phyloP scores from a whole-genome alignment of 2,113 vertebrate genomes.

The Pedionomus torquatus region DNA sequence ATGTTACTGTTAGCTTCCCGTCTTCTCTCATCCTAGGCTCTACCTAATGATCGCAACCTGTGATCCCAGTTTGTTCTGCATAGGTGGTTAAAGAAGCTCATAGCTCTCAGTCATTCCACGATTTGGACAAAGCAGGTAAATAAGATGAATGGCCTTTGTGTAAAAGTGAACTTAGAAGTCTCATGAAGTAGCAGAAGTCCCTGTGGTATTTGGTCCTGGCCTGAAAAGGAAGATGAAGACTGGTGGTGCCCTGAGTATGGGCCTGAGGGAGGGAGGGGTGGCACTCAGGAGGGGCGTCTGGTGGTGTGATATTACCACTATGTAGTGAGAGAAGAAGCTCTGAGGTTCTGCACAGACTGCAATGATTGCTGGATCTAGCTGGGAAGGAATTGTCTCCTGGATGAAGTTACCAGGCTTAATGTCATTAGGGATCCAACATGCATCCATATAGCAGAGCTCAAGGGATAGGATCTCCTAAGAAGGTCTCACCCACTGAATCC shows the following conservation, averaged over 20 bases:
- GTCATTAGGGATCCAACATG: background rate
- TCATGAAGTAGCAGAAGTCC: background rate
- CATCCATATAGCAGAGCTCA: background rate
- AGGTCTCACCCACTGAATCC: background rate
- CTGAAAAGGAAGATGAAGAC: background rate
- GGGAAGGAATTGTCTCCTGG: background rate
- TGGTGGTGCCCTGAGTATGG: background rate
- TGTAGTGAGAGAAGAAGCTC: background rate
- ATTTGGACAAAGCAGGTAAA: background rate
- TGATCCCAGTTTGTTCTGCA: background rate
- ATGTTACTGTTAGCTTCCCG: background rate
- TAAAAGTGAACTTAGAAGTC: background rate
- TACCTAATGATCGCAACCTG: background rate
- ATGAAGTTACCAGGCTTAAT: background rate
- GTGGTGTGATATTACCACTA: background rate
- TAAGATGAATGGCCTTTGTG: background rate
- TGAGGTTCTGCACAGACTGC: background rate
- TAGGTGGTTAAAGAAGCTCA: background rate
- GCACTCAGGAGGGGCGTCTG: background rate
- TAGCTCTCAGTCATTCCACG: background rate
- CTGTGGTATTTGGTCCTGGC: rapidly evolving
- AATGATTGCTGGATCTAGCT: background rate
- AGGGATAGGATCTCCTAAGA: rapidly evolving
- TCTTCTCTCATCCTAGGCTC: background rate
- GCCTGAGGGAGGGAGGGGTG: background rate